These are phyloP conservation scores for Ailuropoda melanoleuca DNA, from an alignment of 2,113 vertebrate species.

Conservation along the genomic window DNA sequence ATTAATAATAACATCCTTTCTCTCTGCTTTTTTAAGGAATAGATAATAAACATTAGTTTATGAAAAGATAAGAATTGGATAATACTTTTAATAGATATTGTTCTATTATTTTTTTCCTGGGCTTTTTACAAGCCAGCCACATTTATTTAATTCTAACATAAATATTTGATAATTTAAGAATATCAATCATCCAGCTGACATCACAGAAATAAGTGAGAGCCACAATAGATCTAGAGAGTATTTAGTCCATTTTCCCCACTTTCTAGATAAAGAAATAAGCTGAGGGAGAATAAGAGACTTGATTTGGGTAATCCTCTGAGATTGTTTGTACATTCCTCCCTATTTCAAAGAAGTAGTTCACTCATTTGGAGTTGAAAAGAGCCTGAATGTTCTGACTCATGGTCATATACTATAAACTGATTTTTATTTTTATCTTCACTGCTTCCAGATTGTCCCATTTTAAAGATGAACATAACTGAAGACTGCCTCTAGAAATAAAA, in stretches of 20 bases:
- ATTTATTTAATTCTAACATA: slow-evolving; percentile 23
- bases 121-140: background rate
- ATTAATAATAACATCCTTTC: background rate
- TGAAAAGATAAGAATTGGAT: background rate
- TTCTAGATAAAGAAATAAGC: background rate
- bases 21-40: background rate
- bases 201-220: background rate
- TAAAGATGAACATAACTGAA: slow-evolving; percentile 19
- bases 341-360: background rate
- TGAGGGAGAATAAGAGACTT: background rate
- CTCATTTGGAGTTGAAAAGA: background rate
- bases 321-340: background rate
- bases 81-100: background rate
- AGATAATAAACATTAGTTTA: background rate
- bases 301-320: background rate
- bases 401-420: background rate
- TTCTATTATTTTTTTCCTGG: background rate
- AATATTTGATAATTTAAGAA: background rate
- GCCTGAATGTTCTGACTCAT: background rate
- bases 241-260: background rate
- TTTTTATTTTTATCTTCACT: background rate
- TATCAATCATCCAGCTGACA: background rate
- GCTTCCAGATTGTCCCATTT: slow-evolving; percentile 34
- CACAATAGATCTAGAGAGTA: background rate
- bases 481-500: background rate